Percentiles rank a stretch among this genome's conserved stretches.
Conservation (phyloP, 2,888 invertebrate genomes). For the Myathropa florea region DNA sequence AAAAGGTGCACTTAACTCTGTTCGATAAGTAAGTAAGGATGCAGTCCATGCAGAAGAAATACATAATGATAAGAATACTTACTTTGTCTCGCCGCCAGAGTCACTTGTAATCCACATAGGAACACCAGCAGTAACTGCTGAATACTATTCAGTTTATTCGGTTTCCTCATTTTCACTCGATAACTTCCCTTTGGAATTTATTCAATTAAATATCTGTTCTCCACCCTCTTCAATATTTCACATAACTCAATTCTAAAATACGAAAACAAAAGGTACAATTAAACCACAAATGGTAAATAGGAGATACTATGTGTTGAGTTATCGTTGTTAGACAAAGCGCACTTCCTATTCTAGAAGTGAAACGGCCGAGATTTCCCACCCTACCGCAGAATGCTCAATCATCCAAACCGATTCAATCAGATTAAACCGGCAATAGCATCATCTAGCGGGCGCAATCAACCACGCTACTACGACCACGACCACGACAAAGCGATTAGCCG, state of each 20-base stretch:
- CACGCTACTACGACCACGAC: conserved; percentile 10
- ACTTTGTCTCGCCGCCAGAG: conserved; percentile 74
- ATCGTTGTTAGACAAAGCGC: no score
- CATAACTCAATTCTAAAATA: conserved; percentile 35
- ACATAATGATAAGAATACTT: conserved; percentile 46
- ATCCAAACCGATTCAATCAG: conserved; percentile 52
- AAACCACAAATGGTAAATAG: background rate
- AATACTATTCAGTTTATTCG: conserved; percentile 19
- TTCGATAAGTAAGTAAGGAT: no score
- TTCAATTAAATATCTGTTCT: conserved; percentile 9
- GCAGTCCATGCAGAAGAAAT: no score
- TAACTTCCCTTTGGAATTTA: conserved; percentile 15
- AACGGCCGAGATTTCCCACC: no score
- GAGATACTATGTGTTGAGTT: no score
- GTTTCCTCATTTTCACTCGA: conserved; percentile 36
- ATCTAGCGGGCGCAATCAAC: background rate
- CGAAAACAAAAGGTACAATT: background rate
- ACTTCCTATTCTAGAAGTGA: no score
- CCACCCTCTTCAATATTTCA: conserved; percentile 32
- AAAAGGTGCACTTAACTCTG: no score
- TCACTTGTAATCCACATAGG: conserved; percentile 59
- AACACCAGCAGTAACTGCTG: conserved; percentile 60
- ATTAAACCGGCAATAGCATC: conserved; percentile 29
- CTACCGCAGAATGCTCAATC: conserved; percentile 26
- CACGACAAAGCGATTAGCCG: conserved; percentile 37